Evolutionary conservation across 1,140 invertebrate species (phyloP), one percentile per base, ranked within the genome.

Genomic region (Pygmarrhopalites habei): DNA sequence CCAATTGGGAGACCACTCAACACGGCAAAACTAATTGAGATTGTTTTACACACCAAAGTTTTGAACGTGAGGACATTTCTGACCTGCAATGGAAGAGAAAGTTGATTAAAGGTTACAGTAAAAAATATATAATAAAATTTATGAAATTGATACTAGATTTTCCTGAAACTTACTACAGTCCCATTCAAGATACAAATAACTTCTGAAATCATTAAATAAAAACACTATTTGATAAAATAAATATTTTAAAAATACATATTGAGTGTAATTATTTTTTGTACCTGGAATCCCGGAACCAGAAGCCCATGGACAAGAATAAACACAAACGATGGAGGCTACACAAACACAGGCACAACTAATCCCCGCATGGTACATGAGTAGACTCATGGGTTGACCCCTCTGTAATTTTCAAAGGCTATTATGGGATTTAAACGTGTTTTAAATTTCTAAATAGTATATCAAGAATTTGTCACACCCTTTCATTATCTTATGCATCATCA

Each of bases 171-270:
- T 41, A 78, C 73, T 46, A 76, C 72, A 21, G 76, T 76, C 2
- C 78, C 78, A 68, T 79, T 79, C 1, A 79, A 70, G 55, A 77
- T 78, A 0, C 76, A 77, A 21, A 77, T 77, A 7, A 79, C 72
- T 67, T 79, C 78, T 7, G n/a, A n/a, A n/a, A n/a, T n/a, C n/a
- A n/a, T n/a, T n/a, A n/a, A n/a, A n/a, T n/a, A n/a, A n/a, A n/a
- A n/a, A n/a, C n/a, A n/a, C n/a, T n/a, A n/a, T n/a, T n/a, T n/a
- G n/a, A n/a, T n/a, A n/a, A n/a, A n/a, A n/a, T n/a, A n/a, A n/a
- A n/a, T n/a, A n/a, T n/a, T n/a, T n/a, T n/a, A n/a, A n/a, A n/a
- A n/a, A n/a, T n/a, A n/a, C n/a, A n/a, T n/a, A n/a, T n/a, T n/a
- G n/a, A n/a, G n/a, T n/a, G n/a, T n/a, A n/a, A n/a, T n/a, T n/a